These are phyloP conservation scores for Artibeus jamaicensis DNA, from an alignment of 2,797 vertebrate genomes.

Conservation along the genomic window DNA sequence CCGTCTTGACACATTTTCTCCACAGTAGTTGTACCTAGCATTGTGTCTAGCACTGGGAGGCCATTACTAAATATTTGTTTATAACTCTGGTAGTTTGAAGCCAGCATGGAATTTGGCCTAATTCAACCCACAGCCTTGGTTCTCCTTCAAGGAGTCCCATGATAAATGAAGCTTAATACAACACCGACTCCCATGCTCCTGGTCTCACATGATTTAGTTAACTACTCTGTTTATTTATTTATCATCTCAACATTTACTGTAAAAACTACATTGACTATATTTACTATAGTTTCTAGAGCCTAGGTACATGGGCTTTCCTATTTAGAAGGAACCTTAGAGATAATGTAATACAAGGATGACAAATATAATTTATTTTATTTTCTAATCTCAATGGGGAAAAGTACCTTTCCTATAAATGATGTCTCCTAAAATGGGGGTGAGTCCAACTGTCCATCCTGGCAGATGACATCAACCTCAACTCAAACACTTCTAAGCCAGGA, in stretches of 20 bases:
- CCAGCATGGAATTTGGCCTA: not conserved
- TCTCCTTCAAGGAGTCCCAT: not conserved
- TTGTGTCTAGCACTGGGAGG: not conserved
- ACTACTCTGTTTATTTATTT: not conserved
- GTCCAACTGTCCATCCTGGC: not conserved
- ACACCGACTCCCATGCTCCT: not conserved
- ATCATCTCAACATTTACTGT: not conserved
- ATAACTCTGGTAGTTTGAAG: not conserved
- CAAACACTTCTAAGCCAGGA: not conserved
- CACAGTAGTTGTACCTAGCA: not conserved
- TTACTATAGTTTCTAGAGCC: not conserved
- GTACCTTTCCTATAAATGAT: not conserved
- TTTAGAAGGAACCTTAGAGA: not conserved
- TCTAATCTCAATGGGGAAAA: not conserved
- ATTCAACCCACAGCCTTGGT: not conserved
- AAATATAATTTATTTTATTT: not conserved
- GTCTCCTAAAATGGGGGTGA: not conserved
- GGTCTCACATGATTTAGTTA: not conserved
- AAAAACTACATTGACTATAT: not conserved
- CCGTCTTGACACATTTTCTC: conserved; percentile 37
- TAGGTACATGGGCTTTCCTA: not conserved
- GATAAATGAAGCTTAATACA: not conserved
- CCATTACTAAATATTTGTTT: conserved; percentile 22
- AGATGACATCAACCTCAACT: not conserved
- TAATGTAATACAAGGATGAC: not conserved